phyloP scores from a whole-genome alignment of 2,113 vertebrate species.

The Cyphomyrus plagiostoma region DNA sequence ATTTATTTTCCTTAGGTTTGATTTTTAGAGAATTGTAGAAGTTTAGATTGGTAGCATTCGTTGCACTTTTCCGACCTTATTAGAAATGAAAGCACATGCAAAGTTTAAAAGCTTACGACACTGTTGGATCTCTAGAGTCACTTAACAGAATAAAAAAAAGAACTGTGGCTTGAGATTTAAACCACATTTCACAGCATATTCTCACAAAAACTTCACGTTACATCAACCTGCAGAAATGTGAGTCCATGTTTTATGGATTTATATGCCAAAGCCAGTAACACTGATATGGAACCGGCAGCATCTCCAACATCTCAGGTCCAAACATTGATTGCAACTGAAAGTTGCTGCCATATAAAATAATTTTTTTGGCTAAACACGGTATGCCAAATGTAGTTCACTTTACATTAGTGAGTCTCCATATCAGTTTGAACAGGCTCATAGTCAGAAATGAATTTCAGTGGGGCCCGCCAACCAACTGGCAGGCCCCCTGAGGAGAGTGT shows the following conservation, averaged over 20 bases:
- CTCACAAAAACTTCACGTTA: neutral
- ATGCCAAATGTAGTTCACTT: neutral
- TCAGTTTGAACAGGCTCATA: neutral
- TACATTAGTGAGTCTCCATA: neutral
- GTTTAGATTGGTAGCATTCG: neutral
- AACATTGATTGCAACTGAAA: neutral
- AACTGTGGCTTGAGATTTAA: neutral
- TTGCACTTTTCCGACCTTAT: neutral
- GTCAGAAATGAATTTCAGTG: neutral
- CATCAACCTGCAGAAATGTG: neutral
- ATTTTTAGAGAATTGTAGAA: neutral
- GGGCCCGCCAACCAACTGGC: neutral
- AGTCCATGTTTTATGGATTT: neutral
- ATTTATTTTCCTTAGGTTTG: neutral
- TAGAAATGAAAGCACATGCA: neutral
- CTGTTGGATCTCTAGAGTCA: neutral
- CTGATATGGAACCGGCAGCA: neutral
- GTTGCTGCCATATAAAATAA: neutral
- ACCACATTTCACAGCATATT: neutral
- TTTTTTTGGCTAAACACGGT: neutral
- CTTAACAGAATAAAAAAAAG: neutral
- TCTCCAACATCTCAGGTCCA: neutral
- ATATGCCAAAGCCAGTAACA: neutral
- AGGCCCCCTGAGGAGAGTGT: neutral
- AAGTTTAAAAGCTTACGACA: neutral